Conservation (phyloP, 1,140 invertebrate species). For the Calycopis cecrops region DNA sequence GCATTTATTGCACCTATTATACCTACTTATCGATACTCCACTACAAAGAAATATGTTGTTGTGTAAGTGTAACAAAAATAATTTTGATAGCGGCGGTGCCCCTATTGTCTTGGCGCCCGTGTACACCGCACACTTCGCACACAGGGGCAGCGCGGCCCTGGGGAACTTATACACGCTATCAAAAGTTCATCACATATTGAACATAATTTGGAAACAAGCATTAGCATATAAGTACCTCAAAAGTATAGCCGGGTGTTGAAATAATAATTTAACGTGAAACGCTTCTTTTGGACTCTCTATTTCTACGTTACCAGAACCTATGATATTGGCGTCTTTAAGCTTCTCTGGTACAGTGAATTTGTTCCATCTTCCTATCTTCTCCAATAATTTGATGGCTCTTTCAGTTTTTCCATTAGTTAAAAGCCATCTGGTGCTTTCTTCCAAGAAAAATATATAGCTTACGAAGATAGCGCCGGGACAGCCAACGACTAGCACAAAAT, state of each 20-base stretch:
- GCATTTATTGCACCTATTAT: too few species aligned
- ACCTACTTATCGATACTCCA: too few species aligned
- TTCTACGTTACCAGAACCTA: not conserved
- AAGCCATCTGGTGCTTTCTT: conserved; percentile 1
- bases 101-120: too few species aligned
- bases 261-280: not conserved
- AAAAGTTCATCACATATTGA: too few species aligned
- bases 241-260: not conserved
- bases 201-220: too few species aligned
- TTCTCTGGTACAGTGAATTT: not conserved
- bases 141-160: too few species aligned
- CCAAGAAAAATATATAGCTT: not conserved
- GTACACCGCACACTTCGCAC: too few species aligned
- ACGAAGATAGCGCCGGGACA: conserved; percentile 19
- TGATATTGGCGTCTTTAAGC: not conserved
- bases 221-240: too few species aligned
- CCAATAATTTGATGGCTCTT: not conserved
- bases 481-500: conserved; percentile 17
- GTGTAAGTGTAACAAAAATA: too few species aligned
- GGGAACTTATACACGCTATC: too few species aligned
- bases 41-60: too few species aligned
- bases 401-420: conserved; percentile 1
- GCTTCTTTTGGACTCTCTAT: not conserved
- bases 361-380: conserved; percentile 2
- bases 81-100: too few species aligned